Conservation (phyloP, 2,797 vertebrate species). For the Glossophaga mutica region DNA sequence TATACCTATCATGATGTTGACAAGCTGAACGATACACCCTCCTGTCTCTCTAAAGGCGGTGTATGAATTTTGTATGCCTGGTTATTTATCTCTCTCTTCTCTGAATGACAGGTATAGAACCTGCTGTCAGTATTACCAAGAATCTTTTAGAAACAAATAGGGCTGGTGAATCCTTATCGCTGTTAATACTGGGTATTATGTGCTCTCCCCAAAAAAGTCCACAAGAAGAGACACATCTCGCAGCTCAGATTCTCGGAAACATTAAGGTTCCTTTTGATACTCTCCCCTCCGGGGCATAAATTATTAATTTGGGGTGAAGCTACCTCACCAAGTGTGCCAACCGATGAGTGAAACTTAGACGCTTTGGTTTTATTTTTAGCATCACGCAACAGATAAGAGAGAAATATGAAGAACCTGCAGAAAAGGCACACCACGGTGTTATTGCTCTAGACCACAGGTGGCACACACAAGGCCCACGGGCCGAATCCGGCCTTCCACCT, state of each 20-base stretch:
- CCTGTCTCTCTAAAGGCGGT: conserved; percentile 30
- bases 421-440: neutral
- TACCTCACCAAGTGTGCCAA: neutral
- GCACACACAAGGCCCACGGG: no score
- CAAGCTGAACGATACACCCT: conserved; percentile 46
- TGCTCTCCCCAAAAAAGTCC: neutral
- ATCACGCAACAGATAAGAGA: neutral
- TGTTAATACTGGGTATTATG: neutral
- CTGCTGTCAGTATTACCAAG: neutral
- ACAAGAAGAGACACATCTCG: neutral
- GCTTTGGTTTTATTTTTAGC: conserved; percentile 64
- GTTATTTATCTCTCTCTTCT: conserved; percentile 46
- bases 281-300: neutral
- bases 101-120: conserved; percentile 4
- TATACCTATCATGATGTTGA: neutral
- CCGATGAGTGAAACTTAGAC: neutral
- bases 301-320: conserved; percentile 32
- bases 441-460: no score
- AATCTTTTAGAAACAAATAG: neutral
- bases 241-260: neutral
- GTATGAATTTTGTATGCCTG: conserved; percentile 38
- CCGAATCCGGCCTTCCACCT: no score
- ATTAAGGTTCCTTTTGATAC: neutral
- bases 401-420: neutral
- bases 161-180: neutral